These are phyloP conservation scores for Alfaro cultratus DNA, from an alignment of 2,797 vertebrate species.

Conservation along the genomic window DNA sequence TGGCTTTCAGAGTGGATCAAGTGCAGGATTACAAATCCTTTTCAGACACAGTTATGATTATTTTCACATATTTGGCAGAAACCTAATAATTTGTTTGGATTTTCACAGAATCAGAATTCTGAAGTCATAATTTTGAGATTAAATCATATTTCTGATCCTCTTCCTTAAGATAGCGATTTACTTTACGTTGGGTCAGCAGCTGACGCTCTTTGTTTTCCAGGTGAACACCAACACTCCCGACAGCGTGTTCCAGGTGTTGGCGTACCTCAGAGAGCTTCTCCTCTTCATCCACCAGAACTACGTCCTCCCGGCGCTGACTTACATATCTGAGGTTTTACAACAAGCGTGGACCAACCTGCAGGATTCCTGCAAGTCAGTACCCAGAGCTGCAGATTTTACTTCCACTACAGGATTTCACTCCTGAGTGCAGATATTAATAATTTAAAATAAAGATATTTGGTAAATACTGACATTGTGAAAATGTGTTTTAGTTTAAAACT, in stretches of 20 bases:
- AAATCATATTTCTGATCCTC: neutral
- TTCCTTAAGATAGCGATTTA: too few relatives aligned
- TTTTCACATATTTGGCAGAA: too few relatives aligned
- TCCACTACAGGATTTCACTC: neutral
- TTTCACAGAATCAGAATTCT: too few relatives aligned
- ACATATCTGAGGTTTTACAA: constrained; percentile 71
- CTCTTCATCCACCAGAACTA: constrained; percentile 83
- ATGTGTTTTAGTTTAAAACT: neutral
- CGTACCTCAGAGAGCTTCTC: constrained; percentile 84
- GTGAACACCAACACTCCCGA: constrained; percentile 84
- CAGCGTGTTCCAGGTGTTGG: constrained; percentile 77
- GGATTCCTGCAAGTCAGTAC: constrained; percentile 90
- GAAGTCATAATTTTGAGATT: too few relatives aligned
- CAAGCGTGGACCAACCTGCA: constrained; percentile 84
- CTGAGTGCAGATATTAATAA: neutral
- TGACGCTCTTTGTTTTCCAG: constrained; percentile 44
- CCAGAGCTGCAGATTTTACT: neutral
- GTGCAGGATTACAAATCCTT: too few relatives aligned
- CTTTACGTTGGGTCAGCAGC: too few relatives aligned
- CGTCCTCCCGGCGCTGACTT: constrained; percentile 81
- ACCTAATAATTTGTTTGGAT: too few relatives aligned
- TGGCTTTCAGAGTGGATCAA: too few relatives aligned
- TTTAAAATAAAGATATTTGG: neutral
- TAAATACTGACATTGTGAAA: neutral
- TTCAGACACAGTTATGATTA: too few relatives aligned